Evolutionary conservation across 2,888 invertebrate species (phyloP).

Genomic region (Tupiocoris notatus): DNA sequence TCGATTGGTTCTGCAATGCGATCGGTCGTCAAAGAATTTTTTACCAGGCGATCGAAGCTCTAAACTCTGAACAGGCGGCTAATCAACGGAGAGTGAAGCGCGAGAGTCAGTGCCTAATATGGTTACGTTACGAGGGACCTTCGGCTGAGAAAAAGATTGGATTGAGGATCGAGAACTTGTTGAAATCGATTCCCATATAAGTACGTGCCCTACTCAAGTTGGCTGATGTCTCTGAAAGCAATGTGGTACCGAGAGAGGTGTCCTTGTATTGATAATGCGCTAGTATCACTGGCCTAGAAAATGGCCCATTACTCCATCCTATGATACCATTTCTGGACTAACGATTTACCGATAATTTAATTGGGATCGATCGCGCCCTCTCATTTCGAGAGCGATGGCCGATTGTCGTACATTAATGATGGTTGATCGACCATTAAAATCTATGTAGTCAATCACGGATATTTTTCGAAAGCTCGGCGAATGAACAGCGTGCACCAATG

Average conservation of each 20-base stretch:
- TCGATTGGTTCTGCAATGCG: not conserved
- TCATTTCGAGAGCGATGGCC: too few species aligned
- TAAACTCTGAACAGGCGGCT: not conserved
- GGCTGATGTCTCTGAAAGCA: not conserved
- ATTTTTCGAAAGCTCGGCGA: too few species aligned
- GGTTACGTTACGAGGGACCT: not conserved
- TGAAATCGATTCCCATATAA: not conserved
- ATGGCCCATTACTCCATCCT: too few species aligned
- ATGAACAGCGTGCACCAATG: too few species aligned
- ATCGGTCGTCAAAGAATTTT: not conserved
- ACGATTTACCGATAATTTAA: too few species aligned
- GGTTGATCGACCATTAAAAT: too few species aligned
- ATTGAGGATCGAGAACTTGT: not conserved
- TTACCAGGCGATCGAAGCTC: not conserved
- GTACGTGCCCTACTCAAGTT: too few species aligned
- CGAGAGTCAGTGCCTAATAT: not conserved
- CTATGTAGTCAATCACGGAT: too few species aligned
- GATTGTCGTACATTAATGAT: too few species aligned
- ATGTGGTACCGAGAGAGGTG: not conserved
- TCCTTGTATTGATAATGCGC: not conserved
- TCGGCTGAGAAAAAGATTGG: not conserved
- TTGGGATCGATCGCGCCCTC: too few species aligned
- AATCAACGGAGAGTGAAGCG: not conserved
- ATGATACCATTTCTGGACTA: too few species aligned
- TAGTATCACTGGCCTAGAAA: too few species aligned